A percentile compares a stretch with the other conserved stretches of the same genome.
Evolutionary conservation across 1,140 invertebrate genomes (phyloP).

Genomic region (Bicyclus anynana): DNA sequence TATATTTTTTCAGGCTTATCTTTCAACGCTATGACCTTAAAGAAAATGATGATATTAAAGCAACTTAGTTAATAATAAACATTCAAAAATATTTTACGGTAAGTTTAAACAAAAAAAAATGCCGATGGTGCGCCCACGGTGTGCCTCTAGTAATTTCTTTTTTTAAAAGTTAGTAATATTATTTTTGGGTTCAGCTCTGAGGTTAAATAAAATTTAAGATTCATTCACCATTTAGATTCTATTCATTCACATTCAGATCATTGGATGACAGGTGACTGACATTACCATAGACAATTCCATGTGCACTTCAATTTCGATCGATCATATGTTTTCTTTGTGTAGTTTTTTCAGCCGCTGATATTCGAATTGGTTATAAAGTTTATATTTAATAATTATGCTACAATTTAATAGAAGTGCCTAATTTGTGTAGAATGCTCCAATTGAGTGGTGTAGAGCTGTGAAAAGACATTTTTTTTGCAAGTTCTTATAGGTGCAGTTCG

Average conservation of each 20-base stretch:
- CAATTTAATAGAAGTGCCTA: not conserved
- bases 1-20: slow-evolving; percentile 33
- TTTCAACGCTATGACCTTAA: slow-evolving; percentile 28
- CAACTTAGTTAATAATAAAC: not conserved
- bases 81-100: not conserved
- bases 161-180: too few relatives aligned
- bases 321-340: slow-evolving; percentile 78
- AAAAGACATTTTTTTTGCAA: slow-evolving; percentile 16
- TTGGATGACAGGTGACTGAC: slow-evolving; percentile 44
- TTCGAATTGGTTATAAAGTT: slow-evolving; percentile 57
- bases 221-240: too few relatives aligned
- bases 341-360: slow-evolving; percentile 73
- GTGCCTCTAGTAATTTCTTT: too few relatives aligned
- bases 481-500: slow-evolving; percentile 61
- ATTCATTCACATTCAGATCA: slow-evolving; percentile 31
- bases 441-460: not conserved
- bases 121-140: too few relatives aligned
- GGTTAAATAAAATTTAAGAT: too few relatives aligned
- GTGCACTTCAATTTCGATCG: slow-evolving; percentile 76
- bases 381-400: slow-evolving; percentile 1
- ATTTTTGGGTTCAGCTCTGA: too few relatives aligned
- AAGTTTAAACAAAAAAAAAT: not conserved
- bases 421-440: slow-evolving; percentile 1
- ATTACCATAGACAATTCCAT: slow-evolving; percentile 66
- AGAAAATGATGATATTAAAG: slow-evolving; percentile 1